Base-by-base conservation (phyloP, 2,113 vertebrate genomes). In the Notothenia rossii region DNA sequence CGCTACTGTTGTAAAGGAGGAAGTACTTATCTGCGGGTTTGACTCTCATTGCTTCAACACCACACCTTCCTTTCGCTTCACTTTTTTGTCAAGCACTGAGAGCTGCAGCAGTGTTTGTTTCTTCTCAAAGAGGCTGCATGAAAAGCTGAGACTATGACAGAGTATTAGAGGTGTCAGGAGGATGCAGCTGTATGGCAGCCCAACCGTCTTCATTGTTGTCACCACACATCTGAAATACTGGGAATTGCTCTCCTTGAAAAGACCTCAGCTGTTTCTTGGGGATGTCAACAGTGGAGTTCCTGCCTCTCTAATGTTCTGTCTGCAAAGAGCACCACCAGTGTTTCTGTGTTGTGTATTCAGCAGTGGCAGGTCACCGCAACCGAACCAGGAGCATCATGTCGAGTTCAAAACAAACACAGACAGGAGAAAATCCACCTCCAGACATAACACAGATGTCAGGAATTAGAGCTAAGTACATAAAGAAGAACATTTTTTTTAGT, bases 111-210 rank as follows among this genome's bases (percentile, higher is more conserved):
- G 66, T 29, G 56, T 36, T 40, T 45, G 53, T 36, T 45, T 45
- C 70, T 76, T 76, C 36, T 64, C 20, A 68, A 71, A 79, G 54
- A 80, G 59, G 53, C 36, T 72, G 61, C 75, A 51, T 69, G 56
- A 72, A 64, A 80, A 80, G 65, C 71, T 25, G 33, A 71, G 80
- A 80, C 64, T 45, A 50, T 20, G 71, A 77, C 54, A 56, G 87
- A 82, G 58, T 82, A 70, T 77, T 72, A 74, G 82, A 86, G 68
- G 62, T 0, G 51, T 78, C 76, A 81, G 86, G 86, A 81, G 86
- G 86, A 88, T 75, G 85, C 89, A 90, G 88, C 90, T 86, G 83
- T 62, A 18, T 46, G 55, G 62, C 81, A 72, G 84, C 80, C 68
- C 60, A 72, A 45, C 60, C 56, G 54, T 81, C 77, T 67, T 65